phyloP scores from a whole-genome alignment of 2,797 vertebrate species.

The Clarias fuscus region DNA sequence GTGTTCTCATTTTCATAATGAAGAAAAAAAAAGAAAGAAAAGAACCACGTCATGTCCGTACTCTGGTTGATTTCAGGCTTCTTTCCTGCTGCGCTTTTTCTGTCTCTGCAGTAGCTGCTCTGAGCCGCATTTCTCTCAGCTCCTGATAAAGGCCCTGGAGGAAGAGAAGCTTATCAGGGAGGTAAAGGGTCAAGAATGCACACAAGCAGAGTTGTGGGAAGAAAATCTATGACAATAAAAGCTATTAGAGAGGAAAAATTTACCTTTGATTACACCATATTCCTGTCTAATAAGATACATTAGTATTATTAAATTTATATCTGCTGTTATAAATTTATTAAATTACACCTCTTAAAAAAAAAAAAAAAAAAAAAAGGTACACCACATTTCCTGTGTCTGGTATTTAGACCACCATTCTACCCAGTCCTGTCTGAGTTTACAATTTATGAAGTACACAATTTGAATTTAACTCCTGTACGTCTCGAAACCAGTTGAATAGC shows the following conservation, averaged over 20 bases:
- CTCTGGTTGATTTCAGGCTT: slow-evolving; percentile 85
- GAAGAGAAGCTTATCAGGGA: slow-evolving; percentile 50
- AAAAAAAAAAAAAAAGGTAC: no score
- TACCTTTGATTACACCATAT: background rate
- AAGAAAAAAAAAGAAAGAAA: no score
- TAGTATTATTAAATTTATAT: background rate
- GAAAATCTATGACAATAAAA: background rate
- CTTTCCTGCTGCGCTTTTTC: slow-evolving; percentile 89
- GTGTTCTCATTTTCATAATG: background rate
- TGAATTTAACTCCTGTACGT: background rate
- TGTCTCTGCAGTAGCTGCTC: slow-evolving; percentile 84
- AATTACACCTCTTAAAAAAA: background rate
- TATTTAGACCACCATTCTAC: slow-evolving; percentile 20
- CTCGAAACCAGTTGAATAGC: slow-evolving; percentile 43
- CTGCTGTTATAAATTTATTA: background rate
- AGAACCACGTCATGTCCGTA: slow-evolving; percentile 68
- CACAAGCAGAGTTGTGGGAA: slow-evolving; percentile 3
- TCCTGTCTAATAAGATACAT: background rate
- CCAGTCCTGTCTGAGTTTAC: slow-evolving; percentile 39
- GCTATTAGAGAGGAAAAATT: background rate
- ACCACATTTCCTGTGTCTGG: slow-evolving; percentile 22
- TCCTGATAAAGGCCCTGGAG: slow-evolving; percentile 86
- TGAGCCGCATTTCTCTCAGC: slow-evolving; percentile 83
- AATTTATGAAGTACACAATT: slow-evolving; percentile 53
- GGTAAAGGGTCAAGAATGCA: slow-evolving; percentile 39